These are phyloP conservation scores for Tapirus indicus DNA, from an alignment of 2,797 vertebrate genomes.

Conservation along the genomic window DNA sequence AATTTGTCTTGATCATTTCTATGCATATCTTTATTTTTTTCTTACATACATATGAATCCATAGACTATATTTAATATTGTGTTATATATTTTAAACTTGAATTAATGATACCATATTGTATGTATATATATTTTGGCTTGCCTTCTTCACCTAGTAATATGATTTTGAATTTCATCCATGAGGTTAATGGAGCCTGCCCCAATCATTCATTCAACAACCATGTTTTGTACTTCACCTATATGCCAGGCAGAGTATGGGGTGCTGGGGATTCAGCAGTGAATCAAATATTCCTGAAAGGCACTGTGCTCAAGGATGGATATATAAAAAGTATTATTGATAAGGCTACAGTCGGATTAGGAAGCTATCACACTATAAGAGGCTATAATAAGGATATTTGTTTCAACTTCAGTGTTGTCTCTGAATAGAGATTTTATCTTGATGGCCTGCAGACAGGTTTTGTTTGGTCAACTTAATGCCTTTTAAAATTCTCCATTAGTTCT, in stretches of 20 bases:
- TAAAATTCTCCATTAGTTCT: slow-evolving; percentile 20
- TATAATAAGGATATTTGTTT: slow-evolving; percentile 9
- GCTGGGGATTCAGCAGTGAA: neutral
- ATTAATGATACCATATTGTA: neutral
- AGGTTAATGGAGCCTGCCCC: neutral
- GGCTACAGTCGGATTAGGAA: neutral
- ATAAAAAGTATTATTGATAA: slow-evolving; percentile 27
- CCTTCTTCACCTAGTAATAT: neutral
- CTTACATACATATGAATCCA: neutral
- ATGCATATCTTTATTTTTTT: neutral
- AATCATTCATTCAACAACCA: slow-evolving; percentile 1
- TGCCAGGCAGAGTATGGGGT: neutral
- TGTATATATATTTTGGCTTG: neutral
- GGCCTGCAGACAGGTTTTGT: slow-evolving; percentile 31
- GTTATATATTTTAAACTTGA: slow-evolving; percentile 43
- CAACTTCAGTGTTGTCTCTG: neutral
- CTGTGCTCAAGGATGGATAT: neutral
- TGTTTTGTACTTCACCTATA: neutral
- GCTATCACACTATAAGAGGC: neutral
- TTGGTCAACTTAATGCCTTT: slow-evolving; percentile 22
- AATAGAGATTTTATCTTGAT: slow-evolving; percentile 28
- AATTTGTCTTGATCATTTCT: slow-evolving; percentile 11
- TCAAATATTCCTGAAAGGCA: slow-evolving; percentile 22
- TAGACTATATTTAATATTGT: neutral
- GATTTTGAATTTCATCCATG: slow-evolving; percentile 33